Evolutionary conservation across 2,113 vertebrate species (phyloP).

Genomic region (Psophia crepitans): DNA sequence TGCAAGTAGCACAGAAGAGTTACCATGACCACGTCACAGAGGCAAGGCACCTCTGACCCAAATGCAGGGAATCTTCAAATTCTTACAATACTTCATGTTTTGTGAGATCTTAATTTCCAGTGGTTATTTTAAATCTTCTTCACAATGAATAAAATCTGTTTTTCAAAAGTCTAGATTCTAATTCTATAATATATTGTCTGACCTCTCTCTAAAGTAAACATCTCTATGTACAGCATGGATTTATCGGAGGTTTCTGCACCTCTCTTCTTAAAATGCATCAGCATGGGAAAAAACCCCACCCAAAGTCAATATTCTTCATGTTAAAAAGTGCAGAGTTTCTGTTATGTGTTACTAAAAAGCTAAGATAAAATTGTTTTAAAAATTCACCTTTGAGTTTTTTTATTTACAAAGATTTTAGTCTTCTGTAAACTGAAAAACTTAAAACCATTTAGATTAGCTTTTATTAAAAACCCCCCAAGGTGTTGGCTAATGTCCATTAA

Average conservation of each 20-base stretch:
- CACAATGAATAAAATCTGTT: not conserved
- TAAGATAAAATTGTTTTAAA: not conserved
- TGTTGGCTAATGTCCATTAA: not conserved
- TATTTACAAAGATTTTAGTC: not conserved
- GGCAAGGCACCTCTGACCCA: not conserved
- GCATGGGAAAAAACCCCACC: not conserved
- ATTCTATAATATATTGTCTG: not conserved
- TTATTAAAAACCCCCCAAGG: not conserved
- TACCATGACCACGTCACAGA: not conserved
- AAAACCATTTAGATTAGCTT: not conserved
- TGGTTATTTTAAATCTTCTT: not conserved
- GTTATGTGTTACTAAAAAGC: not conserved
- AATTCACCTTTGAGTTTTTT: not conserved
- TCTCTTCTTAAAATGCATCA: not conserved
- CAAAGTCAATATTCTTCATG: not conserved
- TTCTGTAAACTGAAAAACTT: not conserved
- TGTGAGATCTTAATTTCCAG: not conserved
- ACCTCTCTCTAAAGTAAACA: not conserved
- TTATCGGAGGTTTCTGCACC: not conserved
- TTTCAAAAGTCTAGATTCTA: not conserved
- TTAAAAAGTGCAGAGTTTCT: not conserved
- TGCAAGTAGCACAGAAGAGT: not conserved
- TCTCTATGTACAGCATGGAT: not conserved
- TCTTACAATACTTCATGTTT: not conserved
- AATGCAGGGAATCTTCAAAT: not conserved